Percentiles rank a stretch among this genome's conserved stretches.
phyloP scores from a whole-genome alignment of 2,888 invertebrate species.

The Deilephila elpenor region DNA sequence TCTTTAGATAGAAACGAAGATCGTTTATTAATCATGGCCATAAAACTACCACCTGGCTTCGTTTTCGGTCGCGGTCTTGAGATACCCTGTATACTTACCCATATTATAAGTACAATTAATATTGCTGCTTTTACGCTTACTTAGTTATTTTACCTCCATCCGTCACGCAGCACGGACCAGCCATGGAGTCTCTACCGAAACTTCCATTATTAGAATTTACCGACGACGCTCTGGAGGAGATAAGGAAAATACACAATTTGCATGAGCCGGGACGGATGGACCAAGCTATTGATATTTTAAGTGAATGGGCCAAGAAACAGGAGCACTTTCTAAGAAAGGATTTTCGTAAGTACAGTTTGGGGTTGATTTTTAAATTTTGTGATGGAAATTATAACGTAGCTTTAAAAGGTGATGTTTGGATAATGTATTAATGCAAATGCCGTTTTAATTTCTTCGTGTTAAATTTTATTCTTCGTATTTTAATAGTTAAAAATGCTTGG shows the following conservation, averaged over 20 bases:
- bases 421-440: too few species aligned
- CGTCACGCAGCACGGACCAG: not conserved
- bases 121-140: not conserved
- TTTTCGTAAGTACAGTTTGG: slow-evolving; percentile 42
- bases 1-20: too few species aligned
- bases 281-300: slow-evolving; percentile 55
- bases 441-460: too few species aligned
- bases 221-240: slow-evolving; percentile 42
- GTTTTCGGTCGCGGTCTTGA: too few species aligned
- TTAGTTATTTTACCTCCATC: not conserved
- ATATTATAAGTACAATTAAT: too few species aligned
- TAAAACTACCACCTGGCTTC: too few species aligned
- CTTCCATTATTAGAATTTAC: slow-evolving; percentile 44
- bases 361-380: not conserved
- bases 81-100: too few species aligned
- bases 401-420: too few species aligned
- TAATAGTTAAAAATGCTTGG: too few species aligned
- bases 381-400: too few species aligned
- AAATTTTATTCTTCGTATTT: too few species aligned
- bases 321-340: slow-evolving; percentile 46
- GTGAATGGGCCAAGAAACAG: slow-evolving; percentile 46
- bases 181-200: slow-evolving; percentile 46
- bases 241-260: slow-evolving; percentile 50
- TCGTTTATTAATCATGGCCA: too few species aligned
- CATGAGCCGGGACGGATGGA: slow-evolving; percentile 48